Evolutionary conservation across 2,797 vertebrate genomes (phyloP).

Genomic region (Catamblyrhynchus diadema): DNA sequence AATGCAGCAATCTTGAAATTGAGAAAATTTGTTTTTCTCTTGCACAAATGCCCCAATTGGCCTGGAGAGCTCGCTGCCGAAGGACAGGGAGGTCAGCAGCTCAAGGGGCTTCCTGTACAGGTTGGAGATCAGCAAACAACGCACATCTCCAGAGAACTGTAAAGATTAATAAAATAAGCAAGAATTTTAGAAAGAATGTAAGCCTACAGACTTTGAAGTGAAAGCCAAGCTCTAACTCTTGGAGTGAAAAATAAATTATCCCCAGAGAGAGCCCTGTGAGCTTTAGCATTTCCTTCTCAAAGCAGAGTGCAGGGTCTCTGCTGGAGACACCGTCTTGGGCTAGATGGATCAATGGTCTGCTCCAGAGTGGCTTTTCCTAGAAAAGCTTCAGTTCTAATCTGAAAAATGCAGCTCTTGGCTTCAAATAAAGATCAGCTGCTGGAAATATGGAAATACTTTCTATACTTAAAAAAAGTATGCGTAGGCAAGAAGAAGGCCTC

Average conservation of each 20-base stretch:
- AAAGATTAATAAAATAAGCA: conserved; percentile 38
- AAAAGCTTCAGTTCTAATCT: conserved; percentile 38
- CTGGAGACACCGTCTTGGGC: neutral
- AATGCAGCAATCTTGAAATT: neutral
- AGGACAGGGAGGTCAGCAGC: neutral
- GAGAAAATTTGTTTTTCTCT: neutral
- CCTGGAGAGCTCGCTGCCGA: accelerated
- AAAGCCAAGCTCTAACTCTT: conserved; percentile 25
- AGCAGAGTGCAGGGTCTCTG: neutral
- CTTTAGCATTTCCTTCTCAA: neutral
- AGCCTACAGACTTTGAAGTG: conserved; percentile 3
- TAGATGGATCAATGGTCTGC: neutral
- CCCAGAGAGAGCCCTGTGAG: neutral
- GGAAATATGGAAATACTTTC: conserved; percentile 62
- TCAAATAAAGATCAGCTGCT: conserved; percentile 63
- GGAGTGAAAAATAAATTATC: conserved; percentile 19
- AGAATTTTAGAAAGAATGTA: conserved; percentile 35
- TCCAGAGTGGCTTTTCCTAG: conserved; percentile 43
- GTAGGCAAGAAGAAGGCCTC: conserved; percentile 51
- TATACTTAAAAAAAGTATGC: conserved; percentile 49
- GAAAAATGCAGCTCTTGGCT: conserved; percentile 49
- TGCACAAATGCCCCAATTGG: neutral
- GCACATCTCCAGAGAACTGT: neutral
- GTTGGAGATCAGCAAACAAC: neutral
- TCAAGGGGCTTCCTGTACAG: neutral